A percentile compares a stretch with the other conserved stretches of the same genome.
Evolutionary conservation across 1,140 invertebrate genomes (phyloP).

Genomic region (Orchesella cincta): DNA sequence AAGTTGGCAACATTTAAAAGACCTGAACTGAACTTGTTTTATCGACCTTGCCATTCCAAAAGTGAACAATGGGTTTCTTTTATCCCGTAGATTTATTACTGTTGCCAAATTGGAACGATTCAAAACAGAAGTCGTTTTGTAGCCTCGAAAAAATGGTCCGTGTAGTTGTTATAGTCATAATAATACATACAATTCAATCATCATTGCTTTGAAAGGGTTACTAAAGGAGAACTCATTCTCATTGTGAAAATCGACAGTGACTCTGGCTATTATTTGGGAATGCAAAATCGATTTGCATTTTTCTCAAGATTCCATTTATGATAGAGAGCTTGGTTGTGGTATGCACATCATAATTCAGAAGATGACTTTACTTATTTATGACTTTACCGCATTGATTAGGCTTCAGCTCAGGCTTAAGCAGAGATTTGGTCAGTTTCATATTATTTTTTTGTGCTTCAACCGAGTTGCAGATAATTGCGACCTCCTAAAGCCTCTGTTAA

Average conservation of each 20-base stretch:
- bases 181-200: background rate
- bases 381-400: background rate
- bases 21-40: slow-evolving; percentile 19
- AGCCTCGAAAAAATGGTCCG: background rate
- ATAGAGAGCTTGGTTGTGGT: too few species aligned
- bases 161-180: background rate
- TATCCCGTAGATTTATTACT: background rate
- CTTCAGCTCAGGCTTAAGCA: background rate
- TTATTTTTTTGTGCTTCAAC: background rate
- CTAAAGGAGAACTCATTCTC: background rate
- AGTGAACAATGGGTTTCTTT: slow-evolving; percentile 1
- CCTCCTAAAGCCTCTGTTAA: background rate
- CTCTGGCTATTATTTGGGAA: background rate
- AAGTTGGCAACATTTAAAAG: background rate
- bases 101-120: background rate
- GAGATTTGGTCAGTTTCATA: background rate
- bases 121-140: background rate
- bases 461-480: background rate
- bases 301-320: background rate
- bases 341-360: too few species aligned
- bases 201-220: background rate
- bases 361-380: too few species aligned
- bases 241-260: background rate
- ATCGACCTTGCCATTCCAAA: background rate
- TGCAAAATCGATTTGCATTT: background rate